These are phyloP conservation scores for Germaria angustata DNA, from an alignment of 2,888 invertebrate species.

Conservation along the genomic window DNA sequence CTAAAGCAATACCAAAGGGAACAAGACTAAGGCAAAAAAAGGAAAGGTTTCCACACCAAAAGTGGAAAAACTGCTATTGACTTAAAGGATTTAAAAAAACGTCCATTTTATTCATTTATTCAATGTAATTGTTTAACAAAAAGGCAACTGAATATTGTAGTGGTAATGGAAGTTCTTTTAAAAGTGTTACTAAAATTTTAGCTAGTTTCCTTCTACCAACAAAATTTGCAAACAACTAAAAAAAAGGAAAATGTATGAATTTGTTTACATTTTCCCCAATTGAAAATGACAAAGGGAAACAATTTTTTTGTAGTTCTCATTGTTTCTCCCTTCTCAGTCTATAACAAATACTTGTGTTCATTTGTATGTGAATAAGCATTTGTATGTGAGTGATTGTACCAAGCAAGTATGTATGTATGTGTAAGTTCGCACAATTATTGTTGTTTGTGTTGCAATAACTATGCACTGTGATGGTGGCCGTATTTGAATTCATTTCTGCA, in stretches of 20 bases:
- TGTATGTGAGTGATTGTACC: not conserved
- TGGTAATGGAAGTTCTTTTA: not conserved
- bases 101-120: conserved; percentile 59
- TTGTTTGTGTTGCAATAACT: conserved; percentile 2
- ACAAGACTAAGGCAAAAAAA: not conserved
- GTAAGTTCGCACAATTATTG: not conserved
- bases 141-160: conserved; percentile 37
- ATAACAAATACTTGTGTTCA: conserved; percentile 3
- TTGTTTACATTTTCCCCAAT: conserved; percentile 65
- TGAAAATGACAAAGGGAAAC: conserved; percentile 63
- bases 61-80: conserved; percentile 49
- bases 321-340: not conserved
- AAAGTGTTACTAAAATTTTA: conserved; percentile 39
- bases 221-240: conserved; percentile 4
- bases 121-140: conserved; percentile 43
- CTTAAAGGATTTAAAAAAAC: conserved; percentile 54
- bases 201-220: conserved; percentile 18
- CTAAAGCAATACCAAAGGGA: conserved; percentile 1
- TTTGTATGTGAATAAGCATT: not conserved
- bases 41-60: not conserved
- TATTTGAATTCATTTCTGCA: not conserved
- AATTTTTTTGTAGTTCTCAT: not conserved
- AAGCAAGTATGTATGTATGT: not conserved
- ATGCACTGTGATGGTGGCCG: not conserved
- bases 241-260: conserved; percentile 48